A percentile compares a stretch with the other conserved stretches of the same genome.
phyloP scores from a whole-genome alignment of 1,140 invertebrate species.

The Eriosoma lanigerum region DNA sequence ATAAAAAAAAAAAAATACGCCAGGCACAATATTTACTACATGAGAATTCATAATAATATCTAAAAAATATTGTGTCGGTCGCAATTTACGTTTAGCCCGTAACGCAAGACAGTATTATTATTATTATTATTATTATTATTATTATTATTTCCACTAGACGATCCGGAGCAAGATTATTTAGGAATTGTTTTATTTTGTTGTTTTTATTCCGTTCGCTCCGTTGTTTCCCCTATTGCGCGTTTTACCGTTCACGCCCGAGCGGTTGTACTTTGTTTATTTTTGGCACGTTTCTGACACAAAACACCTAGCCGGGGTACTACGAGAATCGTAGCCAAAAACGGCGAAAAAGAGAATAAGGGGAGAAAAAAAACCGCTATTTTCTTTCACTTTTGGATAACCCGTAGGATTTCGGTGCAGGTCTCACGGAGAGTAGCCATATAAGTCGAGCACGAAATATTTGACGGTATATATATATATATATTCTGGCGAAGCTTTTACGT shows the following conservation, averaged over 20 bases:
- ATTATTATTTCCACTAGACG: no score
- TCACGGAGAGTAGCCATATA: no score
- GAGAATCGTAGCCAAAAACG: conserved; percentile 21
- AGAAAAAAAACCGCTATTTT: conserved; percentile 6
- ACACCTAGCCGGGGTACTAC: not conserved
- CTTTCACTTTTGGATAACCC: conserved; percentile 21
- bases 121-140: no score
- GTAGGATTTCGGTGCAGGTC: not conserved
- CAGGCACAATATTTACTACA: no score
- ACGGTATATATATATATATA: not conserved
- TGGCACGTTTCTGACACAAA: conserved; percentile 30
- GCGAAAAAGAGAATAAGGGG: not conserved
- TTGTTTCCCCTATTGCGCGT: not conserved
- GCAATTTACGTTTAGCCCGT: no score
- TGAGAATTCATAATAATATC: no score
- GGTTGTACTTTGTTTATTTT: conserved; percentile 27
- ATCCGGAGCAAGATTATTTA: no score
- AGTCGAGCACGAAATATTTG: not conserved
- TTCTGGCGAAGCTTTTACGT: not conserved
- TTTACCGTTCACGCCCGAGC: conserved; percentile 4
- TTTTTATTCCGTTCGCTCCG: not conserved
- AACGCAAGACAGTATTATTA: no score
- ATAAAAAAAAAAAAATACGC: no score
- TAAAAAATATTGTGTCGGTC: no score
- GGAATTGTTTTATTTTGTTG: no score